These are phyloP conservation scores for Oryzias woworae DNA, from an alignment of 2,113 vertebrate genomes.

Conservation along the genomic window DNA sequence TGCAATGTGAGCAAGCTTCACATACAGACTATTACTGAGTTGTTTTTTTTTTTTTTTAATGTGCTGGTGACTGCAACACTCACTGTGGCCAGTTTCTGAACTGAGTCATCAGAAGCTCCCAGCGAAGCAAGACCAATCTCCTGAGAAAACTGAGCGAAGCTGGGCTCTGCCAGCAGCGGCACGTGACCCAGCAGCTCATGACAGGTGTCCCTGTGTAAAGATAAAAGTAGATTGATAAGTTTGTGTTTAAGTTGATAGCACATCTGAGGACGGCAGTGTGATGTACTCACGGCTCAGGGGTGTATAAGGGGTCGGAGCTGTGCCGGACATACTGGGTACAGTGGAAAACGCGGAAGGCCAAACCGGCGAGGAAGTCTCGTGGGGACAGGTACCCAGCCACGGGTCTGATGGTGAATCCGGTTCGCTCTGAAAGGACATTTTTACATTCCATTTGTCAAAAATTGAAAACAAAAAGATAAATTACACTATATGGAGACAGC, in stretches of 20 bases:
- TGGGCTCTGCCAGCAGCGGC: conserved; percentile 94
- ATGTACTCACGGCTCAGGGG: conserved; percentile 96
- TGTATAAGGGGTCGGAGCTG: conserved; percentile 95
- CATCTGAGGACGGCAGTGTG: neutral
- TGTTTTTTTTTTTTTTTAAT: neutral
- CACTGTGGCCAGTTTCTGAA: conserved; percentile 96
- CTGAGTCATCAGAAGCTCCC: conserved; percentile 92
- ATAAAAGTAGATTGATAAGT: neutral
- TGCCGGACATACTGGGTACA: conserved; percentile 98
- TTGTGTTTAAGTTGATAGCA: neutral
- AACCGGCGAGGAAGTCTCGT: conserved; percentile 93
- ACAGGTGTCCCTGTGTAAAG: conserved; percentile 87
- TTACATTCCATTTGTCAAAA: neutral
- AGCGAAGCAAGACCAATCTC: conserved; percentile 97
- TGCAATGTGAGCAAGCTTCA: neutral
- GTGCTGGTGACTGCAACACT: conserved; percentile 33
- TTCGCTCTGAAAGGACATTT: conserved; percentile 81
- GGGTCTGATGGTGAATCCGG: conserved; percentile 94
- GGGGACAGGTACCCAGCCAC: conserved; percentile 96
- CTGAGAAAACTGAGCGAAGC: conserved; percentile 98
- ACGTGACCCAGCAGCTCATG: conserved; percentile 97
- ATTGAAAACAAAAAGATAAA: neutral
- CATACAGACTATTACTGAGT: neutral
- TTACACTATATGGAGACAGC: neutral
- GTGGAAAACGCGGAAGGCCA: conserved; percentile 98